Base-by-base conservation (phyloP, 2,797 vertebrate species). In the Rhodeus uyekii region DNA sequence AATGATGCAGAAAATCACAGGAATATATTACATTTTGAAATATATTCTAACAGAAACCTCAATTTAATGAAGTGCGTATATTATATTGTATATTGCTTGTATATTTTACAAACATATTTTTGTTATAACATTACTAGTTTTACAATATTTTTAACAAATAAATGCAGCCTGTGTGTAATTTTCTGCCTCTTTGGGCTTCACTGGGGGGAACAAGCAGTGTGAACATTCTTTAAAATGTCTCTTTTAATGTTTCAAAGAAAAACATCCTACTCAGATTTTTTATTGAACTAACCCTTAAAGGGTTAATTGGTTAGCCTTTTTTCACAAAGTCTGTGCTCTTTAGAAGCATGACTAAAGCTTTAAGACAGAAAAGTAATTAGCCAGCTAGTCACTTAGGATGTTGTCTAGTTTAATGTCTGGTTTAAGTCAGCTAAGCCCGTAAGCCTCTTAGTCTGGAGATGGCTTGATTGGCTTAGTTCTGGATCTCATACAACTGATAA, bases 391-490 rank as follows among this genome's bases (percentile, higher is more conserved):
- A 91, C 85, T 85, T 87, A 88, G 87, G 86, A 89, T 90, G 87
- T 78, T 89, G 39, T 82, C 78, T 84, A 89, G 92, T 81, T 74
- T 81, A 74, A 74, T 81, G 32, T 81, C 71, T 75, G 69, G 42
- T 74, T 74, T 42, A 74, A 82, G 71, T 82, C 46, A 34, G 61
- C 91, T 92, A 92, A 80, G 29, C 14, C 24, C 12, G 75, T 91
- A 92, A 93, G 92, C 92, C 90, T 91, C 90, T 92, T 92, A 91
- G 90, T 92, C 90, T 90, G 80, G 38, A 82, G 84, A 82, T 77
- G 74, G 36, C 42, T 77, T 73, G 46, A 72, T 81, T 73, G 42
- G 69, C 58, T 64, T 78, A 53, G 74, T 73, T 76, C n/a, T 46
- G 64, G 39, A 48, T 72, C 55, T 39, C 69, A 73, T 73, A 53